Percentiles rank a stretch among this genome's conserved stretches.
phyloP scores from a whole-genome alignment of 2,797 vertebrate genomes.

The Nyctibius grandis region DNA sequence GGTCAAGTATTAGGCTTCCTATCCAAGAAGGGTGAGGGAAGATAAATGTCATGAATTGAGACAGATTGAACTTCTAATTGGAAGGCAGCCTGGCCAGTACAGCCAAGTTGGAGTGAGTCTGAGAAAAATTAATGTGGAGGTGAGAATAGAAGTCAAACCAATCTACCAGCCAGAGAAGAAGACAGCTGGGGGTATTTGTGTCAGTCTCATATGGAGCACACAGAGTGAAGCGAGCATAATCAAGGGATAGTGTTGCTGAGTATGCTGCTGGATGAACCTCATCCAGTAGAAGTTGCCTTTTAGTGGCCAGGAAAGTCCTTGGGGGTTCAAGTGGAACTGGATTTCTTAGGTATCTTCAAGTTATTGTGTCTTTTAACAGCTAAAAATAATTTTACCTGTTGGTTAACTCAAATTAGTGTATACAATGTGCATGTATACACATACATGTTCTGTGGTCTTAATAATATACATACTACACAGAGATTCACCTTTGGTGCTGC shows the following conservation, averaged over 20 bases:
- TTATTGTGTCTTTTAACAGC: not conserved
- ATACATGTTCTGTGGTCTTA: not conserved
- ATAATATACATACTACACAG: not conserved
- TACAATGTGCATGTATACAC: accelerated
- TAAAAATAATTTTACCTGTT: not conserved
- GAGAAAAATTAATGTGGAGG: not conserved
- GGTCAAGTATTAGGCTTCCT: not conserved
- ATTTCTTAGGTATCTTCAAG: not conserved
- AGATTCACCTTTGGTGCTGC: not conserved
- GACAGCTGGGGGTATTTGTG: not conserved
- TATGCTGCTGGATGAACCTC: not conserved
- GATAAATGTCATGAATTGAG: not conserved
- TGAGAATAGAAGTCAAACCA: not conserved
- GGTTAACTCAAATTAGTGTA: not conserved
- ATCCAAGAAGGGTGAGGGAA: not conserved
- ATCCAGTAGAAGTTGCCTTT: not conserved
- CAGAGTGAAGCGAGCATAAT: not conserved
- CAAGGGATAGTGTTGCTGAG: not conserved
- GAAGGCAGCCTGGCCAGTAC: not conserved
- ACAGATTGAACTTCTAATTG: not conserved
- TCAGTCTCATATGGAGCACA: not conserved
- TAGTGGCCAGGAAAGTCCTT: not conserved
- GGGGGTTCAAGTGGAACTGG: not conserved
- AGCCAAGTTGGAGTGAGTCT: not conserved
- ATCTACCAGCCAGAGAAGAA: not conserved